Evolutionary conservation across 2,797 vertebrate species (phyloP).

Genomic region (Sebastes kiyomatsui): DNA sequence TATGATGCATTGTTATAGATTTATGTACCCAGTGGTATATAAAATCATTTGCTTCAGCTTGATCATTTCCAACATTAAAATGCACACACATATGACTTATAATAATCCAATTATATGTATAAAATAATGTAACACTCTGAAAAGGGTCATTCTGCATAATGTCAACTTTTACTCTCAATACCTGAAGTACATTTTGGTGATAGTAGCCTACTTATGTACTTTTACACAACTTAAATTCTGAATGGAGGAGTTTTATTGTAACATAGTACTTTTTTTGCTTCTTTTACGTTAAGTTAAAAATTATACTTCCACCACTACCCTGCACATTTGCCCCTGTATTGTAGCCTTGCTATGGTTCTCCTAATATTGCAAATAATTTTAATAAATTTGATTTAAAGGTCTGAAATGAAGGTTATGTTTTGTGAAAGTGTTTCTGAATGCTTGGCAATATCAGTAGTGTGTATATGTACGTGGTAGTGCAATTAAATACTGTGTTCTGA

Average conservation of each 20-base stretch:
- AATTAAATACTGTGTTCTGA: neutral
- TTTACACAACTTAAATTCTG: neutral
- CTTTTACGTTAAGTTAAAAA: neutral
- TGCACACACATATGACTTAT: neutral
- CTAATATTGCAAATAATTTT: neutral
- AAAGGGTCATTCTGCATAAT: neutral
- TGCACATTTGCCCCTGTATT: neutral
- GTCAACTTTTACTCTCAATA: neutral
- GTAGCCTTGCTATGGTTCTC: neutral
- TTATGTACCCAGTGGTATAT: neutral
- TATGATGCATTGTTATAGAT: neutral
- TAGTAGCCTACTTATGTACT: neutral
- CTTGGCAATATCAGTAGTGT: neutral
- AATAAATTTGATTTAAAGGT: neutral
- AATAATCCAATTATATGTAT: neutral
- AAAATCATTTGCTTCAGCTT: neutral
- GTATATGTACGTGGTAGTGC: neutral
- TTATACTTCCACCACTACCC: neutral
- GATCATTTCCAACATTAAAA: neutral
- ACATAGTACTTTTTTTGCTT: neutral
- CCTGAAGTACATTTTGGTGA: neutral
- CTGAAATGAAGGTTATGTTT: neutral
- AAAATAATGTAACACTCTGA: neutral
- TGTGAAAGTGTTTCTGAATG: neutral
- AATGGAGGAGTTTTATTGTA: neutral